These are phyloP conservation scores for Pangasius mekongensis DNA, from an alignment of 2,797 vertebrate species.

Conservation along the genomic window DNA sequence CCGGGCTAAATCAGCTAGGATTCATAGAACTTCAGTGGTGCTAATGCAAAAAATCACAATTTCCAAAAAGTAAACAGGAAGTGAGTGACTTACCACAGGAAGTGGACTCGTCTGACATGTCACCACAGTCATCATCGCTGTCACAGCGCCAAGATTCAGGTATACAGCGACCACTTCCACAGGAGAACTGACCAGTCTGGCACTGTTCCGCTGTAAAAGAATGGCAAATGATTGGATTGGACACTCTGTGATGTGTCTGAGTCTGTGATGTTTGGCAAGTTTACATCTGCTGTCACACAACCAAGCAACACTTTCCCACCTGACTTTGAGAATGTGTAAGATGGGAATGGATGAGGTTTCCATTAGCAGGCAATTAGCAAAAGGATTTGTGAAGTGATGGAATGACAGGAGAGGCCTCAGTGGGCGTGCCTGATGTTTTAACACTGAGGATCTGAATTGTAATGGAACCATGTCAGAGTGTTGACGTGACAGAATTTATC, in stretches of 20 bases:
- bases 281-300: constrained; percentile 54
- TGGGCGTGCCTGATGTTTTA: constrained; percentile 30
- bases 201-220: constrained; percentile 84
- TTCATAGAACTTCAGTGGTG: neutral
- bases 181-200: constrained; percentile 89
- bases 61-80: constrained; percentile 5
- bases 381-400: constrained; percentile 36
- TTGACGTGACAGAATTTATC: constrained; percentile 66
- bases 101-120: constrained; percentile 85
- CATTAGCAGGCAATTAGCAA: constrained; percentile 43
- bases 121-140: constrained; percentile 93
- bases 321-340: constrained; percentile 45
- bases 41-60: neutral
- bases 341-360: constrained; percentile 24
- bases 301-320: constrained; percentile 57
- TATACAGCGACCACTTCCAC: constrained; percentile 92
- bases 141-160: constrained; percentile 92
- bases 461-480: constrained; percentile 66
- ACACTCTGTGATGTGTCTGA: too few species aligned
- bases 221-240: neutral
- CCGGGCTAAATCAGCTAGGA: constrained; percentile 15
- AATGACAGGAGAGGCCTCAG: constrained; percentile 10
- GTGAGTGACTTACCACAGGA: constrained; percentile 85
- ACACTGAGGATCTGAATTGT: constrained; percentile 39
- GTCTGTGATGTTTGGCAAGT: constrained; percentile 18